Evolutionary conservation across 2,113 vertebrate species (phyloP), one percentile per base, ranked within the genome.

Genomic region (Synodontis membranacea): DNA sequence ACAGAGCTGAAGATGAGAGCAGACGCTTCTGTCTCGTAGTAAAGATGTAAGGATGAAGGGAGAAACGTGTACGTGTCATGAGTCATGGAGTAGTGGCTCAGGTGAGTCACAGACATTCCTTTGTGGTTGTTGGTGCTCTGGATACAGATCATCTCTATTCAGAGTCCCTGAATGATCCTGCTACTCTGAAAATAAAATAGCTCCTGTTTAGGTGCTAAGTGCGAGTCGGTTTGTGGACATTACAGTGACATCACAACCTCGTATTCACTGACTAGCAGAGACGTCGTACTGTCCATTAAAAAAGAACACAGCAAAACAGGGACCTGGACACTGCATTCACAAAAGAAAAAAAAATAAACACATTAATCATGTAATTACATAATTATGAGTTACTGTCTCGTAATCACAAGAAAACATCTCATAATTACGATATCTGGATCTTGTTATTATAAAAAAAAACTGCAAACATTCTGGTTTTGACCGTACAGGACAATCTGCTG

Each of bases 101-200:
- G 17, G 52, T 50, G 39, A 62, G 39, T n/a, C 8, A 80, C 81
- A 87, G 87, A 89, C 87, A 89, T 88, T 42, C 87, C 89, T 90
- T 86, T 86, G 84, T 85, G 86, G 25, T 28, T 15, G 72, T 46
- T 25, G 15, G 87, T 89, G 86, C 48, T 90, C 84, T 91, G 87
- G 74, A 89, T 46, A 85, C 85, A 54, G 86, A 86, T 50, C 91
- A 42, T 86, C 86, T 76, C 72, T 75, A 44, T 83, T 90, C 80
- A 91, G 84, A 34, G 89, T 89, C 70, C 88, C 88, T 84, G 34
- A 72, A 52, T 74, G 85, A 54, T 90, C 89, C 66, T 89, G 86
- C 86, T 91, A 5, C 86, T 87, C 85, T 92, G 87, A 80, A 89
- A 19, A 80, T 37, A 62, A 75, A 28, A 79, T 52, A 66, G 52